A percentile compares a stretch with the other conserved stretches of the same genome.
These are phyloP conservation scores for Acipenser transmontanus DNA, from an alignment of 2,797 vertebrate genomes.

Conservation along the genomic window DNA sequence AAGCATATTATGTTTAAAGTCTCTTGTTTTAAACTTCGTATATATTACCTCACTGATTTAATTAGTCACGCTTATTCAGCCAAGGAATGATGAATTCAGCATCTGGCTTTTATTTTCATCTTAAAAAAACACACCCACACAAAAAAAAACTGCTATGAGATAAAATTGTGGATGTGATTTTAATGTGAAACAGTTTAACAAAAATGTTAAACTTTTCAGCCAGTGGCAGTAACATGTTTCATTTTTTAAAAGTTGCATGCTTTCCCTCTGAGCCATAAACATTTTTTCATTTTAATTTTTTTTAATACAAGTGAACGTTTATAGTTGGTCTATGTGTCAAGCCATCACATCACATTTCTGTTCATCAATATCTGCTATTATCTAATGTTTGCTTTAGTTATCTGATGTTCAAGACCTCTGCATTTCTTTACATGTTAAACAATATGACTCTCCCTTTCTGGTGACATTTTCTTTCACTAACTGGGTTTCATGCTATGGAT, in stretches of 20 bases:
- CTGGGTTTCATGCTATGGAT: slow-evolving; percentile 20
- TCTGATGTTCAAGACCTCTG: slow-evolving; percentile 39
- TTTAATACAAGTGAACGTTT: slow-evolving; percentile 56
- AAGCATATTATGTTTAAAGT: no score
- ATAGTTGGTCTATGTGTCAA: slow-evolving; percentile 29
- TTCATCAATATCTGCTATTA: slow-evolving; percentile 50
- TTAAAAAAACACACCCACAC: slow-evolving; percentile 24
- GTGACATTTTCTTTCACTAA: slow-evolving; percentile 1
- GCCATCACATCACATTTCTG: slow-evolving; percentile 32
- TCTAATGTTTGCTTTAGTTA: slow-evolving; percentile 53
- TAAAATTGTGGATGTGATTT: slow-evolving; percentile 32
- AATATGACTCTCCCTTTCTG: slow-evolving; percentile 13
- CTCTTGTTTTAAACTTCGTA: no score
- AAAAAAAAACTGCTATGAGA: slow-evolving; percentile 55
- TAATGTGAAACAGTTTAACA: not conserved
- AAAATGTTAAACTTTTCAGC: slow-evolving; percentile 26
- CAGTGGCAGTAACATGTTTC: slow-evolving; percentile 26
- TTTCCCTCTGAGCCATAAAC: slow-evolving; percentile 28
- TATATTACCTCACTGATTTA: not conserved
- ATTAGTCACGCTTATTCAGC: slow-evolving; percentile 35
- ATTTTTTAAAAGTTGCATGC: not conserved
- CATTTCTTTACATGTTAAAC: slow-evolving; percentile 27
- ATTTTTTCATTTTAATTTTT: slow-evolving; percentile 32
- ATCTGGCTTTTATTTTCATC: slow-evolving; percentile 64
- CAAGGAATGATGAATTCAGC: slow-evolving; percentile 51